Conservation (phyloP, 2,113 vertebrate genomes). For the Delphinapterus leucas region DNA sequence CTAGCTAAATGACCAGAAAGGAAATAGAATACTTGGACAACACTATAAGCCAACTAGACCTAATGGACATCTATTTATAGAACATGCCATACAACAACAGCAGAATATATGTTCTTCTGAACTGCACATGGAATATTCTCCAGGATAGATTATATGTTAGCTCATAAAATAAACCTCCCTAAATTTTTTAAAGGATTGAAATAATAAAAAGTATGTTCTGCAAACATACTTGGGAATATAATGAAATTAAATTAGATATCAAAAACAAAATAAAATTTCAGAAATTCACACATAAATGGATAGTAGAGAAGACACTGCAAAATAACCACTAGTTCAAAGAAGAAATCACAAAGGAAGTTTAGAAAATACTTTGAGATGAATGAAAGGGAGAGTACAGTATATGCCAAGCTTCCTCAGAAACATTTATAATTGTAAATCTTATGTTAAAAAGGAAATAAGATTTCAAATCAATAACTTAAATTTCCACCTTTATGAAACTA, state of each 20-base stretch:
- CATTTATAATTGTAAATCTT: not conserved
- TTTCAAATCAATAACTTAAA: not conserved
- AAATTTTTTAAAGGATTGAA: not conserved
- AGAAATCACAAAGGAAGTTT: not conserved
- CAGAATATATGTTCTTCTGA: not conserved
- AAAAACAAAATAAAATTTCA: not conserved
- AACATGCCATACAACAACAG: not conserved
- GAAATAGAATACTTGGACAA: not conserved
- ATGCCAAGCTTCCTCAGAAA: not conserved
- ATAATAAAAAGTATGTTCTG: not conserved
- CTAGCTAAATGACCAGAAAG: not conserved
- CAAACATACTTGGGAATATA: not conserved
- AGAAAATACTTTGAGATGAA: not conserved
- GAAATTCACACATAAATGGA: not conserved
- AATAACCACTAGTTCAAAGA: not conserved
- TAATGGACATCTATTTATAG: not conserved
- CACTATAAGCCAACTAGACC: not conserved
- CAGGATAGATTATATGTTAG: not conserved
- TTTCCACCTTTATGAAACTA: not conserved
- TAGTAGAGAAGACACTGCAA: not conserved
- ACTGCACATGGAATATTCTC: not conserved
- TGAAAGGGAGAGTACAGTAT: not conserved
- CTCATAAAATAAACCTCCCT: not conserved
- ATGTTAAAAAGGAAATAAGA: not conserved
- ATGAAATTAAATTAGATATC: not conserved